phyloP scores from a whole-genome alignment of 2,113 vertebrate genomes.

The Hypocryptadius cinnamomeus region DNA sequence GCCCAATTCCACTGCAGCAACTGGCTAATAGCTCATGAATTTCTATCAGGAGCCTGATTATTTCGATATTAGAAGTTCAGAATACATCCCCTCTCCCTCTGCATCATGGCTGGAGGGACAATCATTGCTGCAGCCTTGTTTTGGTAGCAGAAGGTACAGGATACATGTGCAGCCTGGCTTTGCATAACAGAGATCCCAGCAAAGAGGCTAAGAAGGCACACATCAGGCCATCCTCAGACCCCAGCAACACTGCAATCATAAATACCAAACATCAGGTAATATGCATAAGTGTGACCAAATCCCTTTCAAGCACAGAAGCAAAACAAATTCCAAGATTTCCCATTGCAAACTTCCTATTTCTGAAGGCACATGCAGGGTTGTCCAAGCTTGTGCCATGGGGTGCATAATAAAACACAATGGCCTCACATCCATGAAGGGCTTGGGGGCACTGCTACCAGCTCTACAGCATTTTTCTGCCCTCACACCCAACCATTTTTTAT shows the following conservation, averaged over 20 bases:
- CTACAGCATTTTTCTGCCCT: not conserved
- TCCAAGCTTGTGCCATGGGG: not conserved
- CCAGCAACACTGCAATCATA: not conserved
- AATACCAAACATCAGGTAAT: not conserved
- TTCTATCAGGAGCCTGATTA: not conserved
- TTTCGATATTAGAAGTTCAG: not conserved
- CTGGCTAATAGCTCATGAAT: not conserved
- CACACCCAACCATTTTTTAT: not conserved
- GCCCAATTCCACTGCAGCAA: not conserved
- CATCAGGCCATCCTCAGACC: not conserved
- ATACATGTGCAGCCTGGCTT: not conserved
- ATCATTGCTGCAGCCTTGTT: not conserved
- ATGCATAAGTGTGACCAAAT: accelerated
- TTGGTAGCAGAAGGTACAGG: not conserved
- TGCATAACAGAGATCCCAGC: not conserved
- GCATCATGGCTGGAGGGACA: not conserved
- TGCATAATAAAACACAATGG: accelerated
- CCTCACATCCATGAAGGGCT: accelerated
- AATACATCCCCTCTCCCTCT: not conserved
- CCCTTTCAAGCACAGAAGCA: not conserved
- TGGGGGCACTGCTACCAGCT: not conserved
- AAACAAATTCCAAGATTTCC: not conserved
- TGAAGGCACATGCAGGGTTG: not conserved
- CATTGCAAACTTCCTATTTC: not conserved
- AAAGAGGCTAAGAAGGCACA: not conserved